Conservation (phyloP, 2,888 invertebrate species). For the Phorcus lineatus region DNA sequence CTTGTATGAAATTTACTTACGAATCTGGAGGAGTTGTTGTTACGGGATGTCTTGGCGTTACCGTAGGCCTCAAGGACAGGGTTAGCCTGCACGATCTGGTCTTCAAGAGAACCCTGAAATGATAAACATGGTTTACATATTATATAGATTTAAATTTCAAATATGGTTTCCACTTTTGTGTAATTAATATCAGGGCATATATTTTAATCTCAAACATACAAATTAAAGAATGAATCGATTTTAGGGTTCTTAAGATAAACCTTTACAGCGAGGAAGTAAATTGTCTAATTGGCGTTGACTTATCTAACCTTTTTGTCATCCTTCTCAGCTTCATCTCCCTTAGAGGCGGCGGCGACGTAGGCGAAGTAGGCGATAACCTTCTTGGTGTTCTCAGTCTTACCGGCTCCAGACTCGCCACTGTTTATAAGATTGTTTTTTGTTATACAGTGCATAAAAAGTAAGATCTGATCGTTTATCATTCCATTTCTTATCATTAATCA, state of each 20-base stretch:
- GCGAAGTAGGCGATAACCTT: constrained; percentile 99
- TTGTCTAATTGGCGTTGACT: too few relatives aligned
- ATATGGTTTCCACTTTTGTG: neutral
- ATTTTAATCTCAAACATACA: too few relatives aligned
- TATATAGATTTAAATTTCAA: too few relatives aligned
- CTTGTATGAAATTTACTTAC: constrained; percentile 92
- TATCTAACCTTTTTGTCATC: constrained; percentile 28
- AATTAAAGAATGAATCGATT: too few relatives aligned
- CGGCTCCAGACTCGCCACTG: constrained; percentile 98
- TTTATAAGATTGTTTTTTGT: neutral
- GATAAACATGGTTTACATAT: too few relatives aligned
- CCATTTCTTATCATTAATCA: too few relatives aligned
- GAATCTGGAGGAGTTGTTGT: constrained; percentile 99
- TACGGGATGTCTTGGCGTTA: constrained; percentile 80
- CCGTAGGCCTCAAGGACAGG: constrained; percentile 74
- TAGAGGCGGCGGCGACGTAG: constrained; percentile 83
- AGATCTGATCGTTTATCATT: too few relatives aligned
- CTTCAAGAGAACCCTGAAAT: constrained; percentile 83
- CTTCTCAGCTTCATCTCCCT: constrained; percentile 44
- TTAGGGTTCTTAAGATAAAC: too few relatives aligned
- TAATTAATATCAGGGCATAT: neutral
- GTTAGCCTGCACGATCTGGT: constrained; percentile 99
- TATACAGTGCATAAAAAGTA: neutral
- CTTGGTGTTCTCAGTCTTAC: constrained; percentile 99
- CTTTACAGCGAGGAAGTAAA: too few relatives aligned